Percentiles rank a stretch among this genome's conserved stretches.
Conservation (phyloP, 2,888 invertebrate species). For the Caenorhabditis sp. region DNA sequence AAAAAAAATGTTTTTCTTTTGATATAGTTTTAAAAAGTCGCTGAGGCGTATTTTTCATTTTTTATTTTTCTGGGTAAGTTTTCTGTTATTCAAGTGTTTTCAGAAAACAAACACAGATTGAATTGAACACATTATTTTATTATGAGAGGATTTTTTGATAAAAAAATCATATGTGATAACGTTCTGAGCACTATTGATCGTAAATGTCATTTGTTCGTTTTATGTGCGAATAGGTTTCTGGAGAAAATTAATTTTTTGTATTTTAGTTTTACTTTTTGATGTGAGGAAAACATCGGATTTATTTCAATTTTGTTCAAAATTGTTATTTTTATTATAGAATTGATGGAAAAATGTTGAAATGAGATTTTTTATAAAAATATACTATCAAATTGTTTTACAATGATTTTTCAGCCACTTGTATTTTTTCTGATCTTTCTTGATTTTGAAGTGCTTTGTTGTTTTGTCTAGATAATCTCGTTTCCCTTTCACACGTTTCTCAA, state of each 20-base stretch:
- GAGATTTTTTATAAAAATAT: too few relatives aligned
- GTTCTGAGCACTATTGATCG: neutral
- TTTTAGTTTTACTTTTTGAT: neutral
- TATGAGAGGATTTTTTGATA: neutral
- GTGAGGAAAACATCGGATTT: too few relatives aligned
- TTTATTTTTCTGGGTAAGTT: neutral
- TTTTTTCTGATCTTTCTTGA: conserved; percentile 4
- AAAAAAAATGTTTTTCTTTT: conserved; percentile 8
- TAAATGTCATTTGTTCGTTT: neutral
- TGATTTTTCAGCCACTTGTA: neutral
- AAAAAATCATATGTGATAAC: neutral
- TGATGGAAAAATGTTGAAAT: too few relatives aligned
- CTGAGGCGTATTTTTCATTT: neutral
- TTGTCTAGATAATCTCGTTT: neutral
- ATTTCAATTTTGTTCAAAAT: too few relatives aligned
- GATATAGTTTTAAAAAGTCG: neutral
- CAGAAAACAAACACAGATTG: neutral
- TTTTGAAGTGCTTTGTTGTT: conserved; percentile 14
- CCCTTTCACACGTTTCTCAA: neutral
- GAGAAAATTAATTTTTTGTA: neutral
- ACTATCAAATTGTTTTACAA: too few relatives aligned
- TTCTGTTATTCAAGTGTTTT: neutral
- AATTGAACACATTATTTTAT: neutral
- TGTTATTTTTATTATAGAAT: too few relatives aligned
- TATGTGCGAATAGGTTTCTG: neutral